Conservation (phyloP, 37 sponge, comb jelly and placozoan species). For the Spongia lamella region DNA sequence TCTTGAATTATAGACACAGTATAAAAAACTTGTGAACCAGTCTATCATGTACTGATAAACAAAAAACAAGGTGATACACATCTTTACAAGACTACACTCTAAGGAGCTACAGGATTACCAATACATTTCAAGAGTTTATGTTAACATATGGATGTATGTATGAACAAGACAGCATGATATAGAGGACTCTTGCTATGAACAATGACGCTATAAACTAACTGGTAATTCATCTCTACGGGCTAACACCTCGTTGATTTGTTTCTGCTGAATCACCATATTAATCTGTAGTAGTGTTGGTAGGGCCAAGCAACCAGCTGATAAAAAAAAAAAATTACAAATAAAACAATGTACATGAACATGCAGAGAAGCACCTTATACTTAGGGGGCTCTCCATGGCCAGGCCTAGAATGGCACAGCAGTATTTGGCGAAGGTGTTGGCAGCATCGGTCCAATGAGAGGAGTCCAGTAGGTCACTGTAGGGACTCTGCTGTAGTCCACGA, state of each 20-base stretch:
- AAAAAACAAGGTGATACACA: no score
- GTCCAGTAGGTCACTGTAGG: slow-evolving; percentile 76
- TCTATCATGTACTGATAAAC: no score
- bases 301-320: slow-evolving; percentile 74
- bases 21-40: no score
- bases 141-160: no score
- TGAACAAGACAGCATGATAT: no score
- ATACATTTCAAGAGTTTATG: no score
- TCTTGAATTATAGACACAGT: no score
- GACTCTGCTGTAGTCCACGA: slow-evolving; percentile 63
- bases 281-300: slow-evolving; percentile 76
- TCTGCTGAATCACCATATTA: slow-evolving; percentile 60
- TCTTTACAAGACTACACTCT: no score
- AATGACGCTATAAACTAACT: background rate
- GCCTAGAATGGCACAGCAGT: slow-evolving; percentile 76
- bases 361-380: slow-evolving; percentile 48
- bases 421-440: slow-evolving; percentile 71
- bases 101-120: no score
- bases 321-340: slow-evolving; percentile 4
- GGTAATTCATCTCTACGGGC: slow-evolving; percentile 70
- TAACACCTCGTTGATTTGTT: slow-evolving; percentile 72
- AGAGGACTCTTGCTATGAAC: no score
- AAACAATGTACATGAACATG: background rate
- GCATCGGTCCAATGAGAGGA: slow-evolving; percentile 83
- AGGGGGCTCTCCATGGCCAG: slow-evolving; percentile 84